Base-by-base conservation (phyloP, 2,797 vertebrate genomes). In the Chromis chromis region DNA sequence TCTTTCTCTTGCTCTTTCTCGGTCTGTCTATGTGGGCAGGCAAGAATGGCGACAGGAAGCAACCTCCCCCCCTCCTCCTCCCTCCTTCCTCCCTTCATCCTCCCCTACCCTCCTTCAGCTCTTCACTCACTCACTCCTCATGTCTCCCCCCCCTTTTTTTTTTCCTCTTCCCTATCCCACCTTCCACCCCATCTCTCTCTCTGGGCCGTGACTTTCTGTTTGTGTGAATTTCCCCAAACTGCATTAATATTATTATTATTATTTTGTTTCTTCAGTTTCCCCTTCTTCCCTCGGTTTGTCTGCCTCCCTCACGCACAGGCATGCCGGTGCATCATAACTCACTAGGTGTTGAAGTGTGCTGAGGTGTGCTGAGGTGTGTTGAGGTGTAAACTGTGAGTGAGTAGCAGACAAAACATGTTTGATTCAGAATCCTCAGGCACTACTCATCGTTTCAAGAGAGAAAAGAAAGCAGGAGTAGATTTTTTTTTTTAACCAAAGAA, bases 41-140 rank as follows among this genome's bases (percentile, higher is more conserved):
- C 86, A 92, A 91, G 93, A 94, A 94, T 92, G 91, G 93, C 91
- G 94, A 94, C 93, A 92, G 93, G 93, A 95, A 94, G 90, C 85
- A 78, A 57, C 61, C 83, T 71, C 74, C 84, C 80, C 57, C 31
- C 33, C 50, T 24, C 22, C 46, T 46, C 53, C 53, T 8, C 76
- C 65, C 68, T 67, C 63, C 73, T 70, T 59, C 84, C 78, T 76
- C 70, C 78, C 84, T 74, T 83, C 84, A 83, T 81, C 86, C 86
- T 76, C 70, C 83, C 78, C 71, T 80, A 57, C 83, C 63, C 75
- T 88, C 83, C 76, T 89, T 85, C 84, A 78, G 74, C 79, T 70
- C 76, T 80, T 89, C 82, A 78, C 81, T 89, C 85, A 85, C 70
- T 84, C 56, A 65, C 52, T 79, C 74, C 46, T 67, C 77, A 67